A percentile compares a stretch with the other conserved stretches of the same genome.
These are phyloP conservation scores for Brachionus angularis DNA, from an alignment of 1,140 invertebrate genomes.

Conservation along the genomic window DNA sequence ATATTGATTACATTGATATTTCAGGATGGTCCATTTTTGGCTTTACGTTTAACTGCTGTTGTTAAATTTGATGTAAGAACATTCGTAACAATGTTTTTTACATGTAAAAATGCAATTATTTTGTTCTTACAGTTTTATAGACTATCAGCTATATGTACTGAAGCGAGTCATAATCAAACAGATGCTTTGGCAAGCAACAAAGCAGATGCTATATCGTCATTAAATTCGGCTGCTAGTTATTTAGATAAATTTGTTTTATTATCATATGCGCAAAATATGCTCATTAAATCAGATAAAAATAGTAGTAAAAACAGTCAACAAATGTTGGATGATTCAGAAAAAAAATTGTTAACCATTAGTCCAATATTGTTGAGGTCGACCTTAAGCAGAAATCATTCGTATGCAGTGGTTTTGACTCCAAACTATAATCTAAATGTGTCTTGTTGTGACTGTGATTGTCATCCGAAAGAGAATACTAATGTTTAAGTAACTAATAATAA, in stretches of 20 bases:
- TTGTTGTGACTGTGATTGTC: slow-evolving; percentile 41
- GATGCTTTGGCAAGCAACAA: slow-evolving; percentile 26
- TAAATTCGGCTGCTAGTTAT: slow-evolving; percentile 7
- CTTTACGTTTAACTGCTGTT: slow-evolving; percentile 74
- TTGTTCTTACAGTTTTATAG: slow-evolving; percentile 75
- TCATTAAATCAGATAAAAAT: slow-evolving; percentile 24
- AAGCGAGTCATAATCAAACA: background rate
- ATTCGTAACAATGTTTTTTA: slow-evolving; percentile 86
- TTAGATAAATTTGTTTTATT: slow-evolving; percentile 36
- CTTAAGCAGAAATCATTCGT: slow-evolving; percentile 27
- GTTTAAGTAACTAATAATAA: too few species aligned
- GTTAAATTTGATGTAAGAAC: slow-evolving; percentile 75
- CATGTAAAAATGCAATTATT: slow-evolving; percentile 77
- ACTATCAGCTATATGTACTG: slow-evolving; percentile 61
- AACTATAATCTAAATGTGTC: slow-evolving; percentile 28
- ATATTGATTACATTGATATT: slow-evolving; percentile 58
- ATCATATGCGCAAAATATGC: slow-evolving; percentile 37
- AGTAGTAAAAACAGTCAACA: slow-evolving; percentile 9
- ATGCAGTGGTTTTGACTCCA: slow-evolving; percentile 37
- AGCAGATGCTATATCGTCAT: slow-evolving; percentile 31
- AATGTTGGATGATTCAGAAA: slow-evolving; percentile 30
- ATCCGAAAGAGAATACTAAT: slow-evolving; percentile 26
- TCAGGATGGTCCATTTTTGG: slow-evolving; percentile 75
- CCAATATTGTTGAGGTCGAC: slow-evolving; percentile 25
- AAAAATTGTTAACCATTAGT: slow-evolving; percentile 5